Percentiles rank a stretch among this genome's conserved stretches.
These are phyloP conservation scores for Sebastes aleutianus DNA, from an alignment of 2,797 vertebrate genomes.

Conservation along the genomic window DNA sequence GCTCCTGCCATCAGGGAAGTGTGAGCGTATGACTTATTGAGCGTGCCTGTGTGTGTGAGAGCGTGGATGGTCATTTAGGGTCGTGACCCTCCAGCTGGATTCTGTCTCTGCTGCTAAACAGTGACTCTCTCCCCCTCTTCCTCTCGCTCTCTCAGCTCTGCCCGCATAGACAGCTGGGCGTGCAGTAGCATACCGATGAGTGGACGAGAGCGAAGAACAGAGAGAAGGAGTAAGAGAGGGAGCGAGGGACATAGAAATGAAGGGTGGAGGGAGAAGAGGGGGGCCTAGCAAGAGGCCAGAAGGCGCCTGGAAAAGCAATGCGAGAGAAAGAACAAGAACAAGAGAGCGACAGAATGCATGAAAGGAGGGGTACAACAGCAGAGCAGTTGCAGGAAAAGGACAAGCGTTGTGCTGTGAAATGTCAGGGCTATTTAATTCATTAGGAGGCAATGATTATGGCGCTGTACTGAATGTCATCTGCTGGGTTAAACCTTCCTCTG, in stretches of 20 bases:
- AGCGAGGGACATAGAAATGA: constrained; percentile 26
- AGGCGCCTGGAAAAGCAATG: constrained; percentile 33
- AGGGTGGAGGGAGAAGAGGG: neutral
- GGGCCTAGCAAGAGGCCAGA: constrained; percentile 32
- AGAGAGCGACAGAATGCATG: constrained; percentile 54
- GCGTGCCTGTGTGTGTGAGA: constrained; percentile 33
- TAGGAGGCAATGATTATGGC: constrained; percentile 73
- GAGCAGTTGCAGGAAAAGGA: constrained; percentile 69
- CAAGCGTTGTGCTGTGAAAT: constrained; percentile 72
- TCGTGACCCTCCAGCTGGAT: constrained; percentile 71
- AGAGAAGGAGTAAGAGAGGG: constrained; percentile 2
- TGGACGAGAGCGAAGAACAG: constrained; percentile 29
- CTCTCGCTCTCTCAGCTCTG: constrained; percentile 48
- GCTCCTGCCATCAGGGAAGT: constrained; percentile 67
- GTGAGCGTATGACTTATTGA: constrained; percentile 65
- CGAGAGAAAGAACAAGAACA: constrained; percentile 36
- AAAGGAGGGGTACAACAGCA: constrained; percentile 57
- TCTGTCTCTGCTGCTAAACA: constrained; percentile 73
- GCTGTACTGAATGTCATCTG: constrained; percentile 74
- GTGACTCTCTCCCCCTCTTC: constrained; percentile 29
- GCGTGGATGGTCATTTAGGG: constrained; percentile 63
- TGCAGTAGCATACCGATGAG: constrained; percentile 77
- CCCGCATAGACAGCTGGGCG: constrained; percentile 63
- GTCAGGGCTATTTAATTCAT: constrained; percentile 81
- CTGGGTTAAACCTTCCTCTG: constrained; percentile 68